Evolutionary conservation across 2,113 vertebrate genomes (phyloP).

Genomic region (Raja brachyura): DNA sequence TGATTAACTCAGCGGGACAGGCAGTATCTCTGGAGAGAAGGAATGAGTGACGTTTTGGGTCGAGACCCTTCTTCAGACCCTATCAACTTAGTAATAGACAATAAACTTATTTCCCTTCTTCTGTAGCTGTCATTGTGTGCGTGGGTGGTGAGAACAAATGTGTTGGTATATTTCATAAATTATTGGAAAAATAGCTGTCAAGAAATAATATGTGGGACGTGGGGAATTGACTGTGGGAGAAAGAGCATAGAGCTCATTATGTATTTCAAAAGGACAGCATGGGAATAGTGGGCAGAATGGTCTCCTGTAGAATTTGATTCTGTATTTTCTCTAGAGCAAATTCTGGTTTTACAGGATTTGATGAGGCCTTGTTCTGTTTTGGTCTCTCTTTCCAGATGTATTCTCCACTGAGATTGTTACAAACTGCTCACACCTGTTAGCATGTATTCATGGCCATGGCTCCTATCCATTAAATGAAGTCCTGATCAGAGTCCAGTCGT

Average conservation of each 20-base stretch:
- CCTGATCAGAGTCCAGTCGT: neutral
- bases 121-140: neutral
- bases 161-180: no score
- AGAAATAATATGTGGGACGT: neutral
- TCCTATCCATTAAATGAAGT: neutral
- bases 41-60: no score
- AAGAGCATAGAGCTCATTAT: neutral
- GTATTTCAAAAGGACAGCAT: neutral
- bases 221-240: neutral
- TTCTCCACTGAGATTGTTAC: neutral
- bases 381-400: neutral
- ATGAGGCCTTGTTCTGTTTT: neutral
- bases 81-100: no score
- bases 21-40: no score
- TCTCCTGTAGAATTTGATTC: neutral
- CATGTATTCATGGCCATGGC: neutral
- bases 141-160: neutral
- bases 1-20: no score
- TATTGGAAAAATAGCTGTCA: neutral
- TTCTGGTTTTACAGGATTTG: no score
- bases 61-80: no score
- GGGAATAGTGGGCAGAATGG: neutral
- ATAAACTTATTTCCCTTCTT: neutral
- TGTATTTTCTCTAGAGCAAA: neutral
- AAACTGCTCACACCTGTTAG: neutral